Conservation (phyloP, 2,888 invertebrate species). For the Pardosa pseudoannulata region DNA sequence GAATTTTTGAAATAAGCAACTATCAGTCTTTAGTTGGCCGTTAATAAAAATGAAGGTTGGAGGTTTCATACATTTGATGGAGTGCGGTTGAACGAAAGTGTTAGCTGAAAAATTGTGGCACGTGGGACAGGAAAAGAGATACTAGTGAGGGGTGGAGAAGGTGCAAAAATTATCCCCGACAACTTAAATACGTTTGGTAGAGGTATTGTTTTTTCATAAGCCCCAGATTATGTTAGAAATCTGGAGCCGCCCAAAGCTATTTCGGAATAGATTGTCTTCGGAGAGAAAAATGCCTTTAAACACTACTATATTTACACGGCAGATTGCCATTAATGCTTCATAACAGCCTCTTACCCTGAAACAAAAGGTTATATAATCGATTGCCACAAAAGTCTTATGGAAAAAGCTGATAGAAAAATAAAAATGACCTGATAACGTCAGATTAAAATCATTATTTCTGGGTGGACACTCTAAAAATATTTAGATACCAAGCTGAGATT, state of each 20-base stretch:
- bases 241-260: slow-evolving; percentile 44
- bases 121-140: no score
- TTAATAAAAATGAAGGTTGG: no score
- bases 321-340: slow-evolving; percentile 18
- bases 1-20: no score
- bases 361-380: slow-evolving; percentile 13
- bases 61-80: no score
- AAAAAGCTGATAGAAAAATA: slow-evolving; percentile 41
- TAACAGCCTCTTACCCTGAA: slow-evolving; percentile 12
- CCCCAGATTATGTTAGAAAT: neutral
- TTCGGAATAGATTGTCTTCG: slow-evolving; percentile 8
- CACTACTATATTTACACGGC: slow-evolving; percentile 57
- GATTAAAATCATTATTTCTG: slow-evolving; percentile 70
- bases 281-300: slow-evolving; percentile 1
- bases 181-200: neutral
- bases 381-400: neutral
- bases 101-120: no score
- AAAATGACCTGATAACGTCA: slow-evolving; percentile 38
- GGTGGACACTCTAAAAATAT: slow-evolving; percentile 70
- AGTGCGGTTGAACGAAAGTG: no score
- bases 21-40: no score
- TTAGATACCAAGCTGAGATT: slow-evolving; percentile 63
- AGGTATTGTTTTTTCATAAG: neutral
- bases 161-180: neutral
- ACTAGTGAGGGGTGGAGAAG: no score